A percentile compares a stretch with the other conserved stretches of the same genome.
Conservation (phyloP, 1,140 invertebrate genomes). For the Zaprionus lachaisei region DNA sequence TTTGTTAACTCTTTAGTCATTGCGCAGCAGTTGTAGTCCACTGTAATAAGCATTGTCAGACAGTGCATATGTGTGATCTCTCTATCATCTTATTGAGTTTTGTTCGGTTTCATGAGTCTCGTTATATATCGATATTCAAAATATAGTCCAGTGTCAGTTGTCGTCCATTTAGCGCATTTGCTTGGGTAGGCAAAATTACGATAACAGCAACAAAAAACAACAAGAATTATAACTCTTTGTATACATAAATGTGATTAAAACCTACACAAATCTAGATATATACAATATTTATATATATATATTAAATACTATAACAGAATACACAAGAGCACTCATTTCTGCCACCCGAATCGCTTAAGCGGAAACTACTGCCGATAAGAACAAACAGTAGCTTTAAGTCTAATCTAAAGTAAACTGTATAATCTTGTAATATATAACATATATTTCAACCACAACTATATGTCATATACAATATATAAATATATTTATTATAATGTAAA, state of each 20-base stretch:
- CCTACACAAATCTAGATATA: slow-evolving; percentile 38
- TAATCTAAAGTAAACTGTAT: slow-evolving; percentile 19
- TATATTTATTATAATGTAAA: slow-evolving; percentile 54
- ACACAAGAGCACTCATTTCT: slow-evolving; percentile 81
- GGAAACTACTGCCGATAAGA: slow-evolving; percentile 82
- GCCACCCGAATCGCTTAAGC: slow-evolving; percentile 49
- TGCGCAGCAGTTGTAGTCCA: slow-evolving; percentile 49
- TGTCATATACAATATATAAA: slow-evolving; percentile 37
- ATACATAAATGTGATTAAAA: slow-evolving; percentile 35
- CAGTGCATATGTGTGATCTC: slow-evolving; percentile 23
- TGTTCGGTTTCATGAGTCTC: slow-evolving; percentile 29
- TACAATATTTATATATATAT: slow-evolving; percentile 9
- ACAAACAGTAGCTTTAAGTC: slow-evolving; percentile 74
- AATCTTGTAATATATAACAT: slow-evolving; percentile 62
- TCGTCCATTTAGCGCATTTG: slow-evolving; percentile 65
- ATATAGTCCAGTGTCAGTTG: slow-evolving; percentile 38
- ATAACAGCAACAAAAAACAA: slow-evolving; percentile 35
- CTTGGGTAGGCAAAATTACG: slow-evolving; percentile 74
- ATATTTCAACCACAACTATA: slow-evolving; percentile 18
- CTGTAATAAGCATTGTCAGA: slow-evolving; percentile 26
- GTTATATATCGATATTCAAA: slow-evolving; percentile 16
- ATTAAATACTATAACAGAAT: slow-evolving; percentile 54
- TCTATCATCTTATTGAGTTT: slow-evolving; percentile 24
- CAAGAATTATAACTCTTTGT: slow-evolving; percentile 27
- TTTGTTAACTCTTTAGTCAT: slow-evolving; percentile 35